phyloP scores from a whole-genome alignment of 2,888 invertebrate species.

The Nephrocerus scutellatus region DNA sequence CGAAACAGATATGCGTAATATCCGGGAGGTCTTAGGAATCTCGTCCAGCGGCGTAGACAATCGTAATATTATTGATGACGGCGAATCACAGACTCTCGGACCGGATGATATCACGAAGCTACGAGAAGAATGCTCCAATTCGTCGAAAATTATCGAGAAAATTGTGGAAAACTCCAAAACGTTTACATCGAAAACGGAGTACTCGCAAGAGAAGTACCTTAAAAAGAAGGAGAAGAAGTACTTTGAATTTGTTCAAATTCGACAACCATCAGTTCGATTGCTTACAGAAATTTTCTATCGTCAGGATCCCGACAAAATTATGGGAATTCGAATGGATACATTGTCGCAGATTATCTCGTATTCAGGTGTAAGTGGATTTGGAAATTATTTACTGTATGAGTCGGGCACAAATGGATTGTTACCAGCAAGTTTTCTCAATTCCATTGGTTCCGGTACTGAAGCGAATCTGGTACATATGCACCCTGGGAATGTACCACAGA shows the following conservation, averaged over 20 bases:
- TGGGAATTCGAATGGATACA: conserved; percentile 77
- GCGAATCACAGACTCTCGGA: conserved; percentile 69
- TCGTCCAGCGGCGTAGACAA: conserved; percentile 73
- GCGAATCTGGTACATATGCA: conserved; percentile 69
- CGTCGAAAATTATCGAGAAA: conserved; percentile 76
- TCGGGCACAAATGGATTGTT: conserved; percentile 81
- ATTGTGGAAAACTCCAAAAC: conserved; percentile 87
- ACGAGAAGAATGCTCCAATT: conserved; percentile 67
- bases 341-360: conserved; percentile 80
- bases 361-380: conserved; percentile 71
- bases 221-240: conserved; percentile 94
- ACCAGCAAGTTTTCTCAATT: conserved; percentile 73
- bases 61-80: conserved; percentile 69
- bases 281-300: conserved; percentile 78
- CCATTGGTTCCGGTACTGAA: conserved; percentile 58
- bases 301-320: conserved; percentile 67
- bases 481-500: conserved; percentile 73
- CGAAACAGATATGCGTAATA: conserved; percentile 49
- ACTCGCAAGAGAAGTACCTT: conserved; percentile 88
- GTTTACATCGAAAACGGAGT: conserved; percentile 84
- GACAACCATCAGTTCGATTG: conserved; percentile 73
- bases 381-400: conserved; percentile 77
- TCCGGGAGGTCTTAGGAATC: conserved; percentile 58
- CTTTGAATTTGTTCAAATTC: conserved; percentile 71
- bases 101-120: conserved; percentile 76